Base-by-base conservation (phyloP, 2,113 vertebrate genomes). In the Microcebus lehilahytsara region DNA sequence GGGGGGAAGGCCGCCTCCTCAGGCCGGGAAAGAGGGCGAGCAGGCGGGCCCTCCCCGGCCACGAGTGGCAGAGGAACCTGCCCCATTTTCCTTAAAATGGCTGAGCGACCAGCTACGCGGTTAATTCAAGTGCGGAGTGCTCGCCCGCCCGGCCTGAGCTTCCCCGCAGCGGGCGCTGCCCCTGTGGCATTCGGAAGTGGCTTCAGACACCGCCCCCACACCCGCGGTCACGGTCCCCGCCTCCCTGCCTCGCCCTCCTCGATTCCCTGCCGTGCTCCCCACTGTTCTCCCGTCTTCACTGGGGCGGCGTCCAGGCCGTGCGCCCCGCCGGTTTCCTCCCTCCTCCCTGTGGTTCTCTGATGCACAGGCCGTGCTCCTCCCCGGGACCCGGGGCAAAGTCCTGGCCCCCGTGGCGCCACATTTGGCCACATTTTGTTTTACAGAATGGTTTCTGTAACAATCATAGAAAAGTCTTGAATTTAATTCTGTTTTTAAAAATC, bases 191-290 rank as follows among this genome's bases (percentile, higher is more conserved):
- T 37, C 27, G n/a, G 49, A 85, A 81, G 49, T 10, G 37, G n/a
- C 46, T 67, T 46, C 71, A 17, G 64, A 77, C 13, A 34, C 6
- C 16, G 2, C 56, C 89, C 34, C 22, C 27, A 60, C 1, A 3
- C 17, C 6, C 1, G 32, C 32, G 80, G 14, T 42, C 19, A 32
- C 14, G 2, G 7, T 7, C 7, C 6, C 60, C 0, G 0, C 3
- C 1, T 10, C 6, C 40, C 14, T 6, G 6, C 6, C 71, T 49
- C 19, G 1, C 34, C 9, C 17, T 2, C 9, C 23, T 11, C 7
- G 23, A 17, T 74, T 71, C 71, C 30, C 7, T 23, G 0, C 42
- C 9, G 5, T 62, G 19, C 60, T 53, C 40, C 30, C 20, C 9
- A 10, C 17, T 12, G 30, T 6, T 23, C 34, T 46, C 49, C n/a